Evolutionary conservation across 1,140 invertebrate genomes (phyloP), one percentile per base, ranked within the genome.

Genomic region (Streblospio benedicti): DNA sequence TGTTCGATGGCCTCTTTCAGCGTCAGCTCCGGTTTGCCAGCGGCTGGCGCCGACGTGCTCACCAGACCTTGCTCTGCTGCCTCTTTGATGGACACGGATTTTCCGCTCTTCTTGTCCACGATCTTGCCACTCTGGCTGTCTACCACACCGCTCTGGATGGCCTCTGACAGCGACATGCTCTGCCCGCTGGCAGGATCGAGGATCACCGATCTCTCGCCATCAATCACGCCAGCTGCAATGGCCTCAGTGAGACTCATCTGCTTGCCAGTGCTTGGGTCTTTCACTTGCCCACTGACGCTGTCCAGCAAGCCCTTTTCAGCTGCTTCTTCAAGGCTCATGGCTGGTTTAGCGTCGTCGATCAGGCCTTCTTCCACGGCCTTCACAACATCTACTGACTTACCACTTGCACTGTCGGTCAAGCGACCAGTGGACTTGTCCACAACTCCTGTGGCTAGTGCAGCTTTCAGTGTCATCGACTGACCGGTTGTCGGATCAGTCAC

Each of bases 321-420:
- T 4, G 73, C 73, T 12, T 56, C 53, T 20, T 41, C 20, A 2
- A 38, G 53, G 12, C 23, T 32, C 32, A 75, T 68, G 43, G 25
- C 32, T 51, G 30, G 23, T 2, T 90, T 32, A 86, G 86, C 44
- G 85, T 84, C 23, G 86, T 83, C 61, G 78, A 90, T 87, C n/a
- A n/a, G n/a, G n/a, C n/a, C n/a, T n/a, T n/a, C n/a, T n/a, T n/a
- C n/a, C n/a, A n/a, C 87, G 66, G 85, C 87, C 35, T 83, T 80
- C 52, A 90, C 72, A 41, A 91, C 91, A 57, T 83, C 82, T 74
- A 93, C 92, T 65, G 93, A 86, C 68, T 86, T n/a, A n/a, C n/a
- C n/a, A n/a, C n/a, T n/a, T n/a, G n/a, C n/a, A n/a, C n/a, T n/a
- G n/a, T n/a, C n/a, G n/a, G n/a, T n/a, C n/a, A n/a, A n/a, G n/a